Conservation (phyloP, 2,888 invertebrate species). For the Anagyrus pseudococci region DNA sequence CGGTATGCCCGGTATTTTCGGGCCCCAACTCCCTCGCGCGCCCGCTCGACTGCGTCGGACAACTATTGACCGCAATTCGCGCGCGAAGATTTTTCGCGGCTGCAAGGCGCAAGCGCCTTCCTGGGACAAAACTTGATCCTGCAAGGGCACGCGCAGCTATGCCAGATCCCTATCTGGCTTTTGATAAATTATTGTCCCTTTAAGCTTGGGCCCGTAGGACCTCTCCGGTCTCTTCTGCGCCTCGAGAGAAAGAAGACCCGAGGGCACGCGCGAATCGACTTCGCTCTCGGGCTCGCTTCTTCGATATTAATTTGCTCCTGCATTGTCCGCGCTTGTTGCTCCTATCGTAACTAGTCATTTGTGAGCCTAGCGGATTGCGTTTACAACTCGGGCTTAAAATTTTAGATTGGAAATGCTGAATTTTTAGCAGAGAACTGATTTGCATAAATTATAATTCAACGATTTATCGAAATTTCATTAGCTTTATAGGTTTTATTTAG, state of each 20-base stretch:
- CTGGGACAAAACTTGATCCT: constrained; percentile 53
- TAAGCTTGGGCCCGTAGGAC: constrained; percentile 39
- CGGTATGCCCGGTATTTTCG: constrained; percentile 60
- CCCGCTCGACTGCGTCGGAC: constrained; percentile 4
- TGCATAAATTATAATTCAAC: no score
- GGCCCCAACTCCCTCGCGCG: constrained; percentile 23
- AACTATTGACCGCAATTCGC: constrained; percentile 32
- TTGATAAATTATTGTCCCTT: constrained; percentile 61
- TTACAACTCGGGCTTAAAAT: no score
- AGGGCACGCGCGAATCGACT: background rate
- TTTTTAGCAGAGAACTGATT: no score
- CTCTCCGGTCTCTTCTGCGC: no score
- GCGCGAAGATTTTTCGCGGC: background rate
- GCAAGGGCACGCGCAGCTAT: constrained; percentile 53
- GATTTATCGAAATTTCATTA: no score
- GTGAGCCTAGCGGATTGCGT: background rate
- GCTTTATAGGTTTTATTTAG: no score
- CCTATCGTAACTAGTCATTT: constrained; percentile 51
- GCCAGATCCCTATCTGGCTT: constrained; percentile 57
- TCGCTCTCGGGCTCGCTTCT: constrained; percentile 41
- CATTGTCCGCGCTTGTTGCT: constrained; percentile 60
- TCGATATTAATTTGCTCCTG: constrained; percentile 59
- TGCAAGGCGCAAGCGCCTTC: background rate
- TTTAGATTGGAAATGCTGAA: no score
- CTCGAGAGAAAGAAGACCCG: constrained; percentile 9